Evolutionary conservation across 2,113 vertebrate species (phyloP).

Genomic region (Hystrix cristata): DNA sequence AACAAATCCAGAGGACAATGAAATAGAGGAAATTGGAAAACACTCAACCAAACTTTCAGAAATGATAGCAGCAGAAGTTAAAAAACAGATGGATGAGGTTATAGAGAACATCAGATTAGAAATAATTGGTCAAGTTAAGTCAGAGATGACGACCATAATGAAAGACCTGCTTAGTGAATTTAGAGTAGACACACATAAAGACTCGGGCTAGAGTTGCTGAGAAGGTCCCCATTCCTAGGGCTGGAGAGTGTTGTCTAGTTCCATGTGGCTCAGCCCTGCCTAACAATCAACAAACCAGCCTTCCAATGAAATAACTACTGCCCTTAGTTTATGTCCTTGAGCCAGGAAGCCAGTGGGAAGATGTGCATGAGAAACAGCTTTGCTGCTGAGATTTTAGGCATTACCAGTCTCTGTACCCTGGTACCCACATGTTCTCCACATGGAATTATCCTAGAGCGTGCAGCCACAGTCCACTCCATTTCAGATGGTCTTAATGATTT

Average conservation of each 20-base stretch:
- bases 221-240: background rate
- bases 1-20: too few relatives aligned
- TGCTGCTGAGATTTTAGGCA: background rate
- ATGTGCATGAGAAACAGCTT: background rate
- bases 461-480: background rate
- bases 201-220: background rate
- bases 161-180: too few relatives aligned
- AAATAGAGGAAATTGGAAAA: too few relatives aligned
- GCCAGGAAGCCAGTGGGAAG: background rate
- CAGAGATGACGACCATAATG: too few relatives aligned
- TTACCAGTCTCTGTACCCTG: background rate
- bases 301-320: constrained; percentile 59
- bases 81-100: too few relatives aligned
- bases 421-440: background rate
- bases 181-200: too few relatives aligned
- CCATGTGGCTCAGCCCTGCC: constrained; percentile 71
- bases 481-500: background rate
- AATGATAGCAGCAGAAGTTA: too few relatives aligned
- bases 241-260: constrained; percentile 78
- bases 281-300: constrained; percentile 84
- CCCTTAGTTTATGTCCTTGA: constrained; percentile 37
- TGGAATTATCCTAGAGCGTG: background rate
- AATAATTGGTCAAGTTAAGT: too few relatives aligned
- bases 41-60: too few relatives aligned
- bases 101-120: too few relatives aligned